Percentiles rank a stretch among this genome's conserved stretches.
phyloP scores from a whole-genome alignment of 1,140 invertebrate species.

The Tachypleus tridentatus region DNA sequence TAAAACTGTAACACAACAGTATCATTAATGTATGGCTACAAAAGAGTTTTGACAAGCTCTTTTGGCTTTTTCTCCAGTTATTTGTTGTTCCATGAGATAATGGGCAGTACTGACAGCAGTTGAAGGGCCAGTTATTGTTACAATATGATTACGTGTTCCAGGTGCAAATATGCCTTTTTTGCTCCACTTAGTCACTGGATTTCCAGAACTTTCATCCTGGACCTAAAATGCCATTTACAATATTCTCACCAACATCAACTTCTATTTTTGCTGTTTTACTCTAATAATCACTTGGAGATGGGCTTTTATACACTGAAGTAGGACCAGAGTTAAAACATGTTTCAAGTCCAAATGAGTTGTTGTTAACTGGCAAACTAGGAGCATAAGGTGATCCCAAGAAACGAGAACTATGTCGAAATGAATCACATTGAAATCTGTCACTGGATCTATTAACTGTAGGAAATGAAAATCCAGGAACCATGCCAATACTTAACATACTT shows the following conservation, averaged over 20 bases:
- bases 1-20: too few relatives aligned
- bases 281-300: constrained; percentile 47
- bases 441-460: background rate
- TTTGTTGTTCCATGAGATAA: constrained; percentile 89
- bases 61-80: constrained; percentile 88
- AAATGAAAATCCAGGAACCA: constrained; percentile 6
- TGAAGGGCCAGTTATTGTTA: constrained; percentile 80
- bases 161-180: constrained; percentile 96
- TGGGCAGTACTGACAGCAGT: constrained; percentile 79
- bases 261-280: constrained; percentile 68
- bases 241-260: constrained; percentile 76
- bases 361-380: constrained; percentile 50
- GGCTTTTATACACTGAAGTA: constrained; percentile 51
- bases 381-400: constrained; percentile 34
- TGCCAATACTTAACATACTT: constrained; percentile 11
- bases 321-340: constrained; percentile 36
- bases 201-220: constrained; percentile 90
- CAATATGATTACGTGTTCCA: constrained; percentile 90
- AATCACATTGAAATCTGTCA: constrained; percentile 23
- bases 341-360: constrained; percentile 64
- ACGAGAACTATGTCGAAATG: constrained; percentile 24
- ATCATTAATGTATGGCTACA: constrained; percentile 20
- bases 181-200: constrained; percentile 64
- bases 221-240: constrained; percentile 92
- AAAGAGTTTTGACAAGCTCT: constrained; percentile 62